phyloP scores from a whole-genome alignment of 2,113 vertebrate species.

The Stomatorhinus ivindoensis region DNA sequence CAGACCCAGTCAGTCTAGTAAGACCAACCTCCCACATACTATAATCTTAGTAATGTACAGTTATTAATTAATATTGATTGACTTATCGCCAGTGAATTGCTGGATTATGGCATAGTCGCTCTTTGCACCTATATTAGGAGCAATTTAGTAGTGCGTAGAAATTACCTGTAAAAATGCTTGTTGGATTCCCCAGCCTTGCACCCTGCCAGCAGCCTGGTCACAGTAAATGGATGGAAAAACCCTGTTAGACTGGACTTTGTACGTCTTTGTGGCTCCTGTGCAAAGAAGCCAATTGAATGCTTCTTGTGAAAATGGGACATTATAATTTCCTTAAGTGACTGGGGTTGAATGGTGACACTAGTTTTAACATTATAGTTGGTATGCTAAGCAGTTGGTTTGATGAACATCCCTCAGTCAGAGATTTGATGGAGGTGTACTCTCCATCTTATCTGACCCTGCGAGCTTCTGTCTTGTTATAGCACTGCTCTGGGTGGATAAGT shows the following conservation, averaged over 20 bases:
- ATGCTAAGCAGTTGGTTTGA: background rate
- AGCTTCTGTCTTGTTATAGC: background rate
- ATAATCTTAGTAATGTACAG: background rate
- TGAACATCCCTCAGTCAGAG: background rate
- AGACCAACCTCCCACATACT: background rate
- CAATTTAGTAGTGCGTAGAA: background rate
- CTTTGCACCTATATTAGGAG: background rate
- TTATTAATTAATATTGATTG: background rate
- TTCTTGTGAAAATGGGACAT: background rate
- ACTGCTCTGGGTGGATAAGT: background rate
- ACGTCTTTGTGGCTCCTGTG: background rate
- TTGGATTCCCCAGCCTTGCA: background rate
- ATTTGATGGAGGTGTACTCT: background rate
- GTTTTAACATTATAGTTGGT: background rate
- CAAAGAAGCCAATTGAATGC: background rate
- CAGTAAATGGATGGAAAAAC: background rate
- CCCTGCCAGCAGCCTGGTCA: background rate
- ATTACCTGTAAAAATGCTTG: background rate
- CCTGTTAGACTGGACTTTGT: background rate
- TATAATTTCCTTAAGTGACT: background rate
- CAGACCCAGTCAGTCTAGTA: background rate
- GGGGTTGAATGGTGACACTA: background rate
- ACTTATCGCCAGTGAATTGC: background rate
- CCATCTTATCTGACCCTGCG: background rate
- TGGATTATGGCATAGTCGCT: background rate